These are phyloP conservation scores for Colletes latitarsis DNA, from an alignment of 1,140 invertebrate genomes.

Conservation along the genomic window DNA sequence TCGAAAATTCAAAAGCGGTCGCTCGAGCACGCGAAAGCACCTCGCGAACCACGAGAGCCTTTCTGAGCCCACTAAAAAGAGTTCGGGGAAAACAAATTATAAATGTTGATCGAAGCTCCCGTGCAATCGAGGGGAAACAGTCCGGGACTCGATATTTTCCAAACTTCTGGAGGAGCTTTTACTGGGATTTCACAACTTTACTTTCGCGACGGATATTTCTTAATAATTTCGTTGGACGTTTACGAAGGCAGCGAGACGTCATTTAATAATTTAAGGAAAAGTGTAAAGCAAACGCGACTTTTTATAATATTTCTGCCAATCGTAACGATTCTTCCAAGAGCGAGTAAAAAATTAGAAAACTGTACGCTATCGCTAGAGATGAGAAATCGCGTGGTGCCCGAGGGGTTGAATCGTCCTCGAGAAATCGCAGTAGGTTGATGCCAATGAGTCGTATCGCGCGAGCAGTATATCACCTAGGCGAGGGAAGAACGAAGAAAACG, in stretches of 20 bases:
- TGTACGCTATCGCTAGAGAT: no score
- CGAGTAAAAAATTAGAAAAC: no score
- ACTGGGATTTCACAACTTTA: no score
- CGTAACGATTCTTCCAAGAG: no score
- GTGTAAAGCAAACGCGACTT: no score
- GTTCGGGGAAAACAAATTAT: not conserved
- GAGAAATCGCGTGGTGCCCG: no score
- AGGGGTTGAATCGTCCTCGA: no score
- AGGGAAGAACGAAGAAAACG: conserved; percentile 1
- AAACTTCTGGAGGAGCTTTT: not conserved
- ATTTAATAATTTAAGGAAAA: no score
- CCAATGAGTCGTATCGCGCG: not conserved
- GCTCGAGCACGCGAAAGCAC: conserved; percentile 19
- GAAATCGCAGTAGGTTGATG: not conserved
- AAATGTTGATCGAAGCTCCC: not conserved
- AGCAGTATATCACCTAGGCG: not conserved
- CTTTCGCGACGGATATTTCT: no score
- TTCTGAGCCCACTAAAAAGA: not conserved
- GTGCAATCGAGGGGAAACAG: not conserved
- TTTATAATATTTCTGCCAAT: no score
- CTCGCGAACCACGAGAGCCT: not conserved
- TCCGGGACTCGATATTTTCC: not conserved
- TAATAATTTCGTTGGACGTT: no score
- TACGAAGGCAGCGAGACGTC: no score
- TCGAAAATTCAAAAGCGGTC: conserved; percentile 45